A percentile compares a stretch with the other conserved stretches of the same genome.
phyloP scores from a whole-genome alignment of 2,888 invertebrate genomes.

The Acleris cristana region DNA sequence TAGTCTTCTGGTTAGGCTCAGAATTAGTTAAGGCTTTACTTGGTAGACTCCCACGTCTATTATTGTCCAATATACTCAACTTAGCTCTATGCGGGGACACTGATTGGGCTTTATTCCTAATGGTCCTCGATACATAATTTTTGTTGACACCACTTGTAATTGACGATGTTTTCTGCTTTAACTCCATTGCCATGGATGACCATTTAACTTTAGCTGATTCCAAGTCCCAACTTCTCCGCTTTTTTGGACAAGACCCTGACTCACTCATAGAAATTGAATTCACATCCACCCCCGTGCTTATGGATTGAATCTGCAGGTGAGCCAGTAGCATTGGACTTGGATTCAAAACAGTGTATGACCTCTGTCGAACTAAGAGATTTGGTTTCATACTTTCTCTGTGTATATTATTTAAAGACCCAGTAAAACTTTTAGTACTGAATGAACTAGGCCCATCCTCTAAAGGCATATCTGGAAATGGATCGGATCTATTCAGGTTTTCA shows the following conservation, averaged over 20 bases:
- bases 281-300: slow-evolving; percentile 75
- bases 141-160: slow-evolving; percentile 37
- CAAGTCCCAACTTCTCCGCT: slow-evolving; percentile 77
- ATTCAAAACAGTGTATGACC: slow-evolving; percentile 90
- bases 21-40: slow-evolving; percentile 54
- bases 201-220: slow-evolving; percentile 78
- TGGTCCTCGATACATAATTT: slow-evolving; percentile 36
- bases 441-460: slow-evolving; percentile 62
- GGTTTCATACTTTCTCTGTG: slow-evolving; percentile 63
- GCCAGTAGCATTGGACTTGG: slow-evolving; percentile 90
- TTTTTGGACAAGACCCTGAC: slow-evolving; percentile 69
- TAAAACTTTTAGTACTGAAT: slow-evolving; percentile 68
- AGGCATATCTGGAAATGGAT: slow-evolving; percentile 50
- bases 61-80: slow-evolving; percentile 51
- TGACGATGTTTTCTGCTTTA: slow-evolving; percentile 53
- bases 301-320: slow-evolving; percentile 82
- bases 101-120: slow-evolving; percentile 45
- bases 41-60: slow-evolving; percentile 45
- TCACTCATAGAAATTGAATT: slow-evolving; percentile 81
- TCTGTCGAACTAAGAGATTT: slow-evolving; percentile 85
- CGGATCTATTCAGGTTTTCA: slow-evolving; percentile 47
- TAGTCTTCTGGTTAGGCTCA: slow-evolving; percentile 54
- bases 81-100: slow-evolving; percentile 48
- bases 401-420: slow-evolving; percentile 77
- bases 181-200: slow-evolving; percentile 77